These are phyloP conservation scores for Drosophila ananassae DNA, from an alignment of 1,140 invertebrate species.

Conservation along the genomic window DNA sequence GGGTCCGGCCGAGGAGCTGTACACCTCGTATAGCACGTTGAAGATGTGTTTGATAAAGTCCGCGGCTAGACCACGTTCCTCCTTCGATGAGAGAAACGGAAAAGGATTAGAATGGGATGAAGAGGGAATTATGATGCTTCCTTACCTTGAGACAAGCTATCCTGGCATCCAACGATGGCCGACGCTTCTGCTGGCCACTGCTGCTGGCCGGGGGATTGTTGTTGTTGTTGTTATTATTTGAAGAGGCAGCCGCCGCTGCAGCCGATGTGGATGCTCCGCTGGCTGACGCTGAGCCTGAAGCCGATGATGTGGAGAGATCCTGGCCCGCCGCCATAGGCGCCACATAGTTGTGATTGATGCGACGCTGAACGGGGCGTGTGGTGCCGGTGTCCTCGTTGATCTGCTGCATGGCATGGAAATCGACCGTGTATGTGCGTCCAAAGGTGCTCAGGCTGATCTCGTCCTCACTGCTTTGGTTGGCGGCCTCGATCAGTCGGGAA, in stretches of 20 bases:
- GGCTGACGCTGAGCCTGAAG: constrained; percentile 23
- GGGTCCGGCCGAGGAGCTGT: constrained; percentile 98
- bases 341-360: constrained; percentile 83
- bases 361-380: constrained; percentile 93
- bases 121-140: no score
- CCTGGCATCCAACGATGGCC: constrained; percentile 86
- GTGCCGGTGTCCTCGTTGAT: constrained; percentile 99
- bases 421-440: constrained; percentile 96
- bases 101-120: no score
- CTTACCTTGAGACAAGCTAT: constrained; percentile 86
- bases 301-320: constrained; percentile 59
- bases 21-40: constrained; percentile 97
- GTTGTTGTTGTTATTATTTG: constrained; percentile 46
- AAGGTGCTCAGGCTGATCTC: constrained; percentile 96
- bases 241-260: constrained; percentile 28
- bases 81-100: constrained; percentile 20
- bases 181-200: constrained; percentile 50
- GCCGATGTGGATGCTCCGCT: constrained; percentile 47
- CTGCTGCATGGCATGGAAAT: constrained; percentile 98
- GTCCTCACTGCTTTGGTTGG: constrained; percentile 96
- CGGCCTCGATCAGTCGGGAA: constrained; percentile 90
- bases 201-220: constrained; percentile 32
- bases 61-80: constrained; percentile 89
- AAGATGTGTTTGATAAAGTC: constrained; percentile 95
- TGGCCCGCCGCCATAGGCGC: constrained; percentile 62